phyloP scores from a whole-genome alignment of 2,888 invertebrate genomes.

The Didymodactylos carnosus region DNA sequence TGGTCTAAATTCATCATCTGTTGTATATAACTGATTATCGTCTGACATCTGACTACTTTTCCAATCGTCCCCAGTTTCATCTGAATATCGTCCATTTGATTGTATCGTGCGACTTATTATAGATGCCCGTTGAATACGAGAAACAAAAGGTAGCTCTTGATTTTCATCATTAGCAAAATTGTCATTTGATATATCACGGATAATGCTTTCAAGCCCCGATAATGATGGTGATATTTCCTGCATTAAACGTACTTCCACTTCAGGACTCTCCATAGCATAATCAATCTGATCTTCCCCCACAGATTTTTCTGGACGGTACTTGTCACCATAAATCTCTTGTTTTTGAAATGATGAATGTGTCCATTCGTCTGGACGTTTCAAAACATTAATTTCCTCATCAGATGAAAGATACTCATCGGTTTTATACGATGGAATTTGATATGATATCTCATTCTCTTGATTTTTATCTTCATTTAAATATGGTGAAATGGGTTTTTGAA shows the following conservation, averaged over 20 bases:
- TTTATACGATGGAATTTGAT: too few relatives aligned
- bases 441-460: too few relatives aligned
- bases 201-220: too few relatives aligned
- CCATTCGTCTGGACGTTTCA: not conserved
- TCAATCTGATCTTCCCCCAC: too few relatives aligned
- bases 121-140: not conserved
- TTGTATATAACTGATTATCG: not conserved
- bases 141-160: not conserved
- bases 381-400: too few relatives aligned
- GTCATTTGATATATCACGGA: not conserved
- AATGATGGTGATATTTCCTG: too few relatives aligned
- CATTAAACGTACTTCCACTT: not conserved
- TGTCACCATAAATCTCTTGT: not conserved
- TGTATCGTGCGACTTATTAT: not conserved
- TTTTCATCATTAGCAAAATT: not conserved
- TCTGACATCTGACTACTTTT: too few relatives aligned
- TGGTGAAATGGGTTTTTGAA: too few relatives aligned
- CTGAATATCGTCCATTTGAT: not conserved
- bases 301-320: not conserved
- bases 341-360: not conserved
- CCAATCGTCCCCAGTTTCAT: too few relatives aligned
- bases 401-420: too few relatives aligned
- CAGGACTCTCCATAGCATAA: not conserved
- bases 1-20: not conserved
- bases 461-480: too few relatives aligned